phyloP scores from a whole-genome alignment of 2,797 vertebrate genomes.

The Rhinophrynus dorsalis region DNA sequence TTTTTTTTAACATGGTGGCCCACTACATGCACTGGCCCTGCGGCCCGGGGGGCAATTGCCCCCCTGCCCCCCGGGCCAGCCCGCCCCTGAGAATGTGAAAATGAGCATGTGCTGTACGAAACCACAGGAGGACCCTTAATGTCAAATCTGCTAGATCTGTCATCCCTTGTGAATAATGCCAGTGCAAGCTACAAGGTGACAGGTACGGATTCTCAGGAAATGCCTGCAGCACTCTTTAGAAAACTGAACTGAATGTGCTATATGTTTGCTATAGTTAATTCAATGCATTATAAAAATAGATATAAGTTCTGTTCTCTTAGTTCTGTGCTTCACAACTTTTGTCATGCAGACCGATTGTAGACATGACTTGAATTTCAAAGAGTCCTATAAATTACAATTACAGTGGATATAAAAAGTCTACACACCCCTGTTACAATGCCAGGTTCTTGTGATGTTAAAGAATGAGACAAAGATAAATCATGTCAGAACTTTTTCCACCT shows the following conservation, averaged over 20 bases:
- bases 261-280: neutral
- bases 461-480: too few species aligned
- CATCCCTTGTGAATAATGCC: neutral
- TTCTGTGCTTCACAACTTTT: neutral
- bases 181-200: slow-evolving; percentile 21
- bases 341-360: neutral
- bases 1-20: too few species aligned
- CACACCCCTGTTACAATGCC: too few species aligned
- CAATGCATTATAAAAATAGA: slow-evolving; percentile 22
- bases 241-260: slow-evolving; percentile 19
- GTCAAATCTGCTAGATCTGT: slow-evolving; percentile 27
- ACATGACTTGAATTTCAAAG: neutral
- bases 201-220: slow-evolving; percentile 12
- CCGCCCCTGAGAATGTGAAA: too few species aligned
- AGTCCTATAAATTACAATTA: neutral
- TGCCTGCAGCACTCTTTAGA: neutral
- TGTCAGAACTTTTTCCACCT: too few species aligned
- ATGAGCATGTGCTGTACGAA: neutral
- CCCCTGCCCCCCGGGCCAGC: too few species aligned
- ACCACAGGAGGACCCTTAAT: slow-evolving; percentile 11
- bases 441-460: too few species aligned
- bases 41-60: too few species aligned
- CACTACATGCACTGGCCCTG: too few species aligned
- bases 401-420: too few species aligned
- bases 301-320: neutral